Evolutionary conservation across 1,140 invertebrate genomes (phyloP), one percentile per base, ranked within the genome.

Genomic region (Tetragonula clypearis): DNA sequence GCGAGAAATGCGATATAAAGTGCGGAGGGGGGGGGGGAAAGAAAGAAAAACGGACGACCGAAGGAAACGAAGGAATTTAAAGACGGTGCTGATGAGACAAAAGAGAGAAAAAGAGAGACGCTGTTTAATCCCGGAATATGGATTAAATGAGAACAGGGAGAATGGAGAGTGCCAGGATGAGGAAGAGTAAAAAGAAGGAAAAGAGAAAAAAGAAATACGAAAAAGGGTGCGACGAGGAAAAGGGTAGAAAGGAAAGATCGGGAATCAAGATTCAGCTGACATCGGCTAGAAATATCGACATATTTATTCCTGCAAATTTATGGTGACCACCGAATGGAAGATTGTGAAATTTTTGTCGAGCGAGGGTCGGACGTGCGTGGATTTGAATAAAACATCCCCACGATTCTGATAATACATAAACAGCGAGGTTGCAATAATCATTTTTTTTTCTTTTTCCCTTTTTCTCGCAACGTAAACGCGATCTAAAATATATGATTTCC

Each of bases 221-320:
- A 56, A 19, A 30, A 68, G 21, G 21, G n/a, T 30, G 19, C n/a
- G 11, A 17, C 6, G 49, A 55, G 77, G 49, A 49, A 9, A 55
- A 19, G 12, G 17, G 17, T 30, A 26, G 41, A 65, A 78, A 53
- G 49, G 77, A 53, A 30, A 11, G 77, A 68, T 79, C 23, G n/a
- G 8, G 49, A 35, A 55, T 87, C 68, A 55, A 78, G 85, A 90
- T 87, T 79, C 81, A 86, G 66, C 85, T 85, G 60, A 85, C 78
- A 86, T 88, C 86, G 81, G 85, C 81, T 68, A 79, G 68, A 90
- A 88, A 91, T 91, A 92, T 92, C 88, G 88, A 91, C 86, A 84
- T 86, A 85, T 76, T 81, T 86, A 76, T 86, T 79, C 62, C 58
- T 84, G 76, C 79, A 90, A 87, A 92, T 92, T 91, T 91, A 92